A percentile compares a stretch with the other conserved stretches of the same genome.
These are phyloP conservation scores for Echinops telfairi DNA, from an alignment of 2,113 vertebrate genomes.

Conservation along the genomic window DNA sequence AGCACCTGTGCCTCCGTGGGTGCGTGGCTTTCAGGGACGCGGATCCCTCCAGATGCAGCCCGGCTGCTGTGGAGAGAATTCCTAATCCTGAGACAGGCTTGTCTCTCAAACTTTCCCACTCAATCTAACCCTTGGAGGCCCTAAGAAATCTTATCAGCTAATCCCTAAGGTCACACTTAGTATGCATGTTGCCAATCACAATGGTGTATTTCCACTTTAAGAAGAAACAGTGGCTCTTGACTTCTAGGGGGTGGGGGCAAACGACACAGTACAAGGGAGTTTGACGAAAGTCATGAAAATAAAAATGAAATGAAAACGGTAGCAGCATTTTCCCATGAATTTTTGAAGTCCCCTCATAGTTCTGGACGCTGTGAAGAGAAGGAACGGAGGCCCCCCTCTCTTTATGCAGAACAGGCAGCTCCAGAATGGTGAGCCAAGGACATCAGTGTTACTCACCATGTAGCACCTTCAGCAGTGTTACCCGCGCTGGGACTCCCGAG, in stretches of 20 bases:
- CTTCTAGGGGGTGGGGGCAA: neutral
- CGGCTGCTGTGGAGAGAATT: neutral
- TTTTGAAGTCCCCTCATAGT: no score
- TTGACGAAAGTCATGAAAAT: no score
- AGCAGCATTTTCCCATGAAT: no score
- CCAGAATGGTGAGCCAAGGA: neutral
- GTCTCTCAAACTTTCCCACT: accelerated
- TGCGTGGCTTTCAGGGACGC: neutral
- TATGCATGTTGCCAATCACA: accelerated
- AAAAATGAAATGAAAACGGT: no score
- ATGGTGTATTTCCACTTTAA: neutral
- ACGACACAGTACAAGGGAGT: no score
- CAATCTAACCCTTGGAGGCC: neutral
- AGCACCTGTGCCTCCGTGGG: neutral
- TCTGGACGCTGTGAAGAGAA: neutral
- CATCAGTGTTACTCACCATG: no score
- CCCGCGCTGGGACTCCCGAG: neutral
- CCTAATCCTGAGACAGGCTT: neutral
- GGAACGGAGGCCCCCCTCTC: no score
- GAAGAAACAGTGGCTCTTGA: neutral
- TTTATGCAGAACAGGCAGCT: neutral
- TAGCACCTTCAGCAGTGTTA: neutral
- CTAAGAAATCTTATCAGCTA: neutral
- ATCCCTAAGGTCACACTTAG: no score
- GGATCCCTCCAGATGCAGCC: no score